Evolutionary conservation across 2,888 invertebrate genomes (phyloP).

Genomic region (Leptopilina myrica): DNA sequence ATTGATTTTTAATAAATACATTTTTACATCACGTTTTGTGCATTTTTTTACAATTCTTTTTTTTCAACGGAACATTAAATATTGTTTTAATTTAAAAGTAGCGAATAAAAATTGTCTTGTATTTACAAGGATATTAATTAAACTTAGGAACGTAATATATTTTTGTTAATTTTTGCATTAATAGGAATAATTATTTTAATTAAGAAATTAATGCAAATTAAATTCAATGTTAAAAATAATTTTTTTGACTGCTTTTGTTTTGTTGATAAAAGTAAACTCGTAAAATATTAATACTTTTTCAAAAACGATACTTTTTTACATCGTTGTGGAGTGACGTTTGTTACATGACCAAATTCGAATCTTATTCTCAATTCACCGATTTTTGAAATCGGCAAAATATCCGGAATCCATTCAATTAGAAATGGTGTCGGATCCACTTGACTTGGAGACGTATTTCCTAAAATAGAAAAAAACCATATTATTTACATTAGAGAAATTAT

Average conservation of each 20-base stretch:
- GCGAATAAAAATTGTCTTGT: not conserved
- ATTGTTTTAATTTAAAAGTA: not conserved
- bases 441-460: conserved; percentile 78
- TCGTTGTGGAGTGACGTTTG: conserved; percentile 76
- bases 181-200: too few species aligned
- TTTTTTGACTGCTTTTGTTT: too few species aligned
- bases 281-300: conserved; percentile 60
- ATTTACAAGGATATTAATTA: not conserved
- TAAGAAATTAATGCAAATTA: too few species aligned
- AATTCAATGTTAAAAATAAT: too few species aligned
- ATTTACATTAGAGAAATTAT: conserved; percentile 50
- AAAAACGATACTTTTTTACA: conserved; percentile 65
- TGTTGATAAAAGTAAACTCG: too few species aligned
- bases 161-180: too few species aligned
- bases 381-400: conserved; percentile 82
- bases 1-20: conserved; percentile 34
- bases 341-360: conserved; percentile 84
- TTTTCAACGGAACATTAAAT: not conserved
- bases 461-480: conserved; percentile 50
- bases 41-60: conserved; percentile 1
- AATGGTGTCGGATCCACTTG: conserved; percentile 82
- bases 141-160: not conserved
- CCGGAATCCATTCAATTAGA: conserved; percentile 87
- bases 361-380: conserved; percentile 85
- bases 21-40: conserved; percentile 25